Conservation (phyloP, 2,113 vertebrate genomes). For the Tragulus kanchil region DNA sequence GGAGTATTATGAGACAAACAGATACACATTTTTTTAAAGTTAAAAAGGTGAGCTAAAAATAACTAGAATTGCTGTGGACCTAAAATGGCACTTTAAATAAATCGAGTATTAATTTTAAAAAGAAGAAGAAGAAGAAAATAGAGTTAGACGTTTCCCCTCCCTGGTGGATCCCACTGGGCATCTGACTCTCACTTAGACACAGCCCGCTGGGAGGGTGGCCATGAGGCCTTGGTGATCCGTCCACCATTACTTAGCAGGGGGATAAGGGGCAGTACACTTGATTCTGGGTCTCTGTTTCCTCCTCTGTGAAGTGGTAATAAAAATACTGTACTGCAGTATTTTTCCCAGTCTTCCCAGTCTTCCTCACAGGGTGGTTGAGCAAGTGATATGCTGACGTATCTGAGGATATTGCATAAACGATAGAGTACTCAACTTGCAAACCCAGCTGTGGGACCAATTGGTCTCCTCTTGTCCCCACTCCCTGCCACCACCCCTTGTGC, state of each 20-base stretch:
- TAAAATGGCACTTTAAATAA: not conserved
- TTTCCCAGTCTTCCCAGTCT: not conserved
- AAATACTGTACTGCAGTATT: not conserved
- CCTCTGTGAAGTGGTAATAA: not conserved
- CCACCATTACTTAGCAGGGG: not conserved
- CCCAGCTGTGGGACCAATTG: not conserved
- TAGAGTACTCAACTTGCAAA: not conserved
- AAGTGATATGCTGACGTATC: not conserved
- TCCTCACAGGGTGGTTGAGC: not conserved
- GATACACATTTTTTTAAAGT: not conserved
- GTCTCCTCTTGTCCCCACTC: not conserved
- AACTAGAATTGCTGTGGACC: not conserved
- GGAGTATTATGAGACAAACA: not conserved
- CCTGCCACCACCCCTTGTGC: fast-evolving
- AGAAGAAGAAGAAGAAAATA: not conserved
- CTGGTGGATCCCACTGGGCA: not conserved
- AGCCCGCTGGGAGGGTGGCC: not conserved
- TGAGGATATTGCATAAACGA: not conserved
- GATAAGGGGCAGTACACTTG: not conserved
- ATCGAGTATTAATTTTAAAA: not conserved
- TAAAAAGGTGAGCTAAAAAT: constrained; percentile 26
- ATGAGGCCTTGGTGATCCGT: not conserved
- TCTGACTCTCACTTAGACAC: not conserved
- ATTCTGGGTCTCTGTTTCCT: not conserved
- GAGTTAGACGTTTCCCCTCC: not conserved